Conservation (phyloP, 2,797 vertebrate genomes). For the Choloepus didactylus region DNA sequence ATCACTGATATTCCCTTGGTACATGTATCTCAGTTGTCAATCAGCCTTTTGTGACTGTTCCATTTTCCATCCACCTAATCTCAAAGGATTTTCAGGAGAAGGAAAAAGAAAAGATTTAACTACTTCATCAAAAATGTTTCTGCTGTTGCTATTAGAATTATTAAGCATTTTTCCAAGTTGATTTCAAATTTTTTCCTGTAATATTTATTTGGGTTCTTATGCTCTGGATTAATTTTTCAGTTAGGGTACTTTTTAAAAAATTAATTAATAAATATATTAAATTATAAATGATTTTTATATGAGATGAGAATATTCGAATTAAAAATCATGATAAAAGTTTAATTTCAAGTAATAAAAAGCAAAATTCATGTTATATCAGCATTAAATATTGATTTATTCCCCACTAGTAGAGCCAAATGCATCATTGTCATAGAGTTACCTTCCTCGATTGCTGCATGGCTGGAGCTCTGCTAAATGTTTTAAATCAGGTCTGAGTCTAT, state of each 20-base stretch:
- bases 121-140: neutral
- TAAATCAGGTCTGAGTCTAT: neutral
- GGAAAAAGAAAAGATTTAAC: neutral
- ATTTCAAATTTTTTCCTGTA: neutral
- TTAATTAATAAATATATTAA: neutral
- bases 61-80: neutral
- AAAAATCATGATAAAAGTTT: neutral
- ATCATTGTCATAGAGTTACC: rapidly evolving
- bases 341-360: neutral
- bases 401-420: neutral
- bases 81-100: constrained; percentile 27
- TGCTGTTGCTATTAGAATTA: neutral
- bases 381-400: neutral
- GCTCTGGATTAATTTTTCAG: neutral
- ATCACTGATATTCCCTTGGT: neutral
- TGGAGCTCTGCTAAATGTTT: neutral
- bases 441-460: neutral
- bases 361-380: neutral
- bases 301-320: constrained; percentile 25
- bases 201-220: neutral
- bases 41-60: neutral
- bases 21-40: neutral
- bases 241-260: neutral
- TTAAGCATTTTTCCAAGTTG: neutral
- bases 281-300: neutral